Evolutionary conservation across 2,888 invertebrate species (phyloP).

Genomic region (Myopa tessellatipennis): DNA sequence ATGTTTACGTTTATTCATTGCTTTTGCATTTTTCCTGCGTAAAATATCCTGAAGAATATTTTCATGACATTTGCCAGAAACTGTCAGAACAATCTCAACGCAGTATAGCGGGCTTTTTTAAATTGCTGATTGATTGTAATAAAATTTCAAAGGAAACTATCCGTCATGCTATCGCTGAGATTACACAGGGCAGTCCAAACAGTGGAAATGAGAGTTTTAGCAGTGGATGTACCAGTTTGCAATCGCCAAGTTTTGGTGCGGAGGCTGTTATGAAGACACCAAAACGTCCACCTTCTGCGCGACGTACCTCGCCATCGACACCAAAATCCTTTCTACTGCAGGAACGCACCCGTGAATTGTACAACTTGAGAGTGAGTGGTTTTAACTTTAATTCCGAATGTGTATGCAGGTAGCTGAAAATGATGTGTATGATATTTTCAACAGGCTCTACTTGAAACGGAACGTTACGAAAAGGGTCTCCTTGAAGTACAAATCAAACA

Average conservation of each 20-base stretch:
- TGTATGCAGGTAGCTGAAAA: neutral
- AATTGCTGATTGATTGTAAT: constrained; percentile 52
- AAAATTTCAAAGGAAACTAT: constrained; percentile 54
- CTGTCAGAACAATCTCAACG: constrained; percentile 57
- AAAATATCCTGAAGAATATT: constrained; percentile 55
- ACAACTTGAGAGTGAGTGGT: constrained; percentile 56
- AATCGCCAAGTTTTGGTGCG: constrained; percentile 32
- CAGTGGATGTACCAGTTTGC: constrained; percentile 16
- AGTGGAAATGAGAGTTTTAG: constrained; percentile 43
- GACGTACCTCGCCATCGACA: constrained; percentile 56
- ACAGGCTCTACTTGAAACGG: constrained; percentile 62
- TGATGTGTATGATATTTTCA: constrained; percentile 17
- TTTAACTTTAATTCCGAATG: constrained; percentile 17
- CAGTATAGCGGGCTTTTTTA: constrained; percentile 59
- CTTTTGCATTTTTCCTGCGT: constrained; percentile 65
- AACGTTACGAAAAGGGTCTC: constrained; percentile 61
- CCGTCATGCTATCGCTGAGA: constrained; percentile 54
- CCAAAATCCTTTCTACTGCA: constrained; percentile 62
- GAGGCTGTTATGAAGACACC: constrained; percentile 53
- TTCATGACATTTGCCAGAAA: constrained; percentile 62
- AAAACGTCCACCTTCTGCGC: constrained; percentile 41
- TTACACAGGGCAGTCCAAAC: constrained; percentile 44
- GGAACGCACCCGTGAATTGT: constrained; percentile 60
- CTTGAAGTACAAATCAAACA: constrained; percentile 61
- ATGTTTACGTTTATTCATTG: constrained; percentile 63